These are phyloP conservation scores for Mus caroli DNA, from an alignment of 2,797 vertebrate genomes.

Conservation along the genomic window DNA sequence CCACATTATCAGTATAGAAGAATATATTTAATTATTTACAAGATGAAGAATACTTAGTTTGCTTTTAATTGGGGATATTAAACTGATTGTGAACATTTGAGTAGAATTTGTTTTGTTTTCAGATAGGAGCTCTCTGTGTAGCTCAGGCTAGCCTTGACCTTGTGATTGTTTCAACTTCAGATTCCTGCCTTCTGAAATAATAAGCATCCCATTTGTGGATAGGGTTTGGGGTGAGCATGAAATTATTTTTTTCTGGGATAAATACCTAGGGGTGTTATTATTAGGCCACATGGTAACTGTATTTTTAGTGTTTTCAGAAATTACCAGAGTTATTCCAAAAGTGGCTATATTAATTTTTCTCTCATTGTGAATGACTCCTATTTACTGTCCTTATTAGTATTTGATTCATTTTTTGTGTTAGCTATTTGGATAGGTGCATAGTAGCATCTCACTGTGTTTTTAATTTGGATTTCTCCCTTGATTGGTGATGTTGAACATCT, in stretches of 20 bases:
- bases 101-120: not conserved
- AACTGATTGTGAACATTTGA: not conserved
- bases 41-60: constrained; percentile 24
- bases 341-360: not conserved
- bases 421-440: not conserved
- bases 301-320: constrained; percentile 23
- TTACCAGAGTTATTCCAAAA: not conserved
- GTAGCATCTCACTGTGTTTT: not conserved
- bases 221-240: not conserved
- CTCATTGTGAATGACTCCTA: not conserved
- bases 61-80: not conserved
- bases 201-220: not conserved
- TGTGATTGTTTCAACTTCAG: not conserved
- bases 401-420: constrained; percentile 9
- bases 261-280: not conserved
- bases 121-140: not conserved
- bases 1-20: not conserved
- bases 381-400: not conserved
- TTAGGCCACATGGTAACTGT: not conserved
- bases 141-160: not conserved
- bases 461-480: constrained; percentile 9
- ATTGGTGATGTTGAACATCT: not conserved
- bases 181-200: not conserved
- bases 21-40: not conserved
- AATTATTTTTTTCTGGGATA: not conserved